Evolutionary conservation across 2,797 vertebrate species (phyloP).

Genomic region (Myotis vivesi): DNA sequence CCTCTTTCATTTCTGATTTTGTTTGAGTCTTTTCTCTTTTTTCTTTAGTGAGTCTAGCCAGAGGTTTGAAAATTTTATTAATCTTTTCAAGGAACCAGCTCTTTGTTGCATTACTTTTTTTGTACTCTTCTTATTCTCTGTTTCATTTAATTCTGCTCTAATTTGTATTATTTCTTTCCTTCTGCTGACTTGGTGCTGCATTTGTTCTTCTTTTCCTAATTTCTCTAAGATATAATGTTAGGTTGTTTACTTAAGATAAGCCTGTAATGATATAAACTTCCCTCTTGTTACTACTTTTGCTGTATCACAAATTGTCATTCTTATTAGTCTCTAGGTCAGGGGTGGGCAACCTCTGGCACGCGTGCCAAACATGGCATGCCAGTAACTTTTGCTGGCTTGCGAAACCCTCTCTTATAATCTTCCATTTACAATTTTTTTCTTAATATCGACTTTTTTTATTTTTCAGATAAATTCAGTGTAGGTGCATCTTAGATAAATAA

Average conservation of each 20-base stretch:
- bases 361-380: too few relatives aligned
- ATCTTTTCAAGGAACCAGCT: neutral
- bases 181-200: neutral
- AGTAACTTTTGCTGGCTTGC: too few relatives aligned
- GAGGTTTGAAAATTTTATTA: neutral
- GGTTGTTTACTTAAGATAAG: neutral
- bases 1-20: neutral
- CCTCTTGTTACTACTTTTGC: neutral
- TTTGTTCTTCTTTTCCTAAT: neutral
- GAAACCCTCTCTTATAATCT: too few relatives aligned
- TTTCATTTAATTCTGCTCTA: neutral
- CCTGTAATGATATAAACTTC: neutral
- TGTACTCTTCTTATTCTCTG: neutral
- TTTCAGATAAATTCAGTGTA: too few relatives aligned
- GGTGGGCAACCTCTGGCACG: too few relatives aligned
- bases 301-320: neutral
- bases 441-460: too few relatives aligned
- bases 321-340: neutral
- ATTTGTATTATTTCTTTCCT: neutral
- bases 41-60: neutral
- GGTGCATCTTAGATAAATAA: too few relatives aligned
- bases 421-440: too few relatives aligned
- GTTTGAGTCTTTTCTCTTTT: neutral
- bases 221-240: neutral
- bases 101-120: neutral